Evolutionary conservation across 2,113 vertebrate species (phyloP), one percentile per base, ranked within the genome.

Genomic region (Ornithorhynchus anatinus): DNA sequence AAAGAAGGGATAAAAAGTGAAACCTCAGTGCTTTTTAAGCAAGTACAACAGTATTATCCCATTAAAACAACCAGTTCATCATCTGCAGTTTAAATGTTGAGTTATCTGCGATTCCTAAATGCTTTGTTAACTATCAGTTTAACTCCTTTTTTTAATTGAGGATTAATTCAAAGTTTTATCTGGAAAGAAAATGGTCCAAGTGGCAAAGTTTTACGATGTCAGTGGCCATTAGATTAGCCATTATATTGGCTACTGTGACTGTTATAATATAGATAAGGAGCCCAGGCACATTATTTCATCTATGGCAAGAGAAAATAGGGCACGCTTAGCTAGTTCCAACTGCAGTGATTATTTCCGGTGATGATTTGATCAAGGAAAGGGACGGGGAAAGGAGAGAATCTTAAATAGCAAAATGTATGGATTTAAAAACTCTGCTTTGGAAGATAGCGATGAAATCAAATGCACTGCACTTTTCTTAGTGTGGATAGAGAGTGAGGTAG

Each of bases 391-490:
- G 56, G 12, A 5, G 60, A 14, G 12, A 69, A 52, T 13, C 32
- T 4, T 27, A 3, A 58, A 31, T 58, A 43, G 20, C 52, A 53
- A 2, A 20, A n/a, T n/a, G n/a, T n/a, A n/a, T n/a, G 39, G 15
- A 40, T 13, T 2, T 1, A 5, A 5, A 5, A 61, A 31, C 6
- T 35, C 7, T 51, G 4, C 2, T 71, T 1, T 69, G 22, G 16
- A 33, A 54, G 1, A 37, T 33, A 5, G 1, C 69, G 63, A 2
- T 8, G 8, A 74, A 60, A 63, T 69, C 29, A 38, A 5, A 8
- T 8, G 2, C 16, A 20, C 5, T 22, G 8, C 0, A 0, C 0
- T 5, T 45, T 70, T 54, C n/a, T 58, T 37, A 44, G 9, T 39
- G 54, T 62, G 59, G 33, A 20, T 33, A 22, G 1, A 42, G 16